A percentile compares a stretch with the other conserved stretches of the same genome.
Evolutionary conservation across 2,888 invertebrate genomes (phyloP).

Genomic region (Ormyrus thymus): DNA sequence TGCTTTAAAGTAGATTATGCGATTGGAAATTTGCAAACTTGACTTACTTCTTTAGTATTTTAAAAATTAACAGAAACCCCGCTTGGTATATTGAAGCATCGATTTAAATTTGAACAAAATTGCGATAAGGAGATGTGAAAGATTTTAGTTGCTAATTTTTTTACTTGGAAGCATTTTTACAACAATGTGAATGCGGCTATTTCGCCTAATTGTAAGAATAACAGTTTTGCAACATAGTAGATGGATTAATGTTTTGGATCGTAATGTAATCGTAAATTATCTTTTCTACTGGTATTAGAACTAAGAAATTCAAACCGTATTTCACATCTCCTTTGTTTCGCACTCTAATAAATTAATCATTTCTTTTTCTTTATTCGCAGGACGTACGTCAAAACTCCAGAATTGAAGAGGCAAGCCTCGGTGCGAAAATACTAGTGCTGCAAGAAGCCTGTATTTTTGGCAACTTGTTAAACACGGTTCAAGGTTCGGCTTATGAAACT

Average conservation of each 20-base stretch:
- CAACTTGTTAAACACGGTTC: slow-evolving; percentile 11
- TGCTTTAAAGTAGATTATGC: slow-evolving; percentile 46
- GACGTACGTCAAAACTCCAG: slow-evolving; percentile 60
- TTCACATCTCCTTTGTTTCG: slow-evolving; percentile 37
- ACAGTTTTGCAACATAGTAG: too few relatives aligned
- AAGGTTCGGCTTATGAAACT: slow-evolving; percentile 43
- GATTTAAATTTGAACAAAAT: slow-evolving; percentile 21
- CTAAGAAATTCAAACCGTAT: too few relatives aligned
- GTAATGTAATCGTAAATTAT: too few relatives aligned
- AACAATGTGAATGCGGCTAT: too few relatives aligned
- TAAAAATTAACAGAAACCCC: slow-evolving; percentile 36
- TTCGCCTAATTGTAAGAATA: too few relatives aligned
- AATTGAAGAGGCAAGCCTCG: slow-evolving; percentile 60
- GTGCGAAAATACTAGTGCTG: slow-evolving; percentile 58
- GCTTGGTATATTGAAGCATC: slow-evolving; percentile 34
- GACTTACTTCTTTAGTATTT: slow-evolving; percentile 27
- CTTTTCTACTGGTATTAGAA: too few relatives aligned
- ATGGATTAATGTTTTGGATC: too few relatives aligned
- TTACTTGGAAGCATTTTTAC: too few relatives aligned
- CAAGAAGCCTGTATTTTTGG: slow-evolving; percentile 27
- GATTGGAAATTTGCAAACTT: slow-evolving; percentile 21
- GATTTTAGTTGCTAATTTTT: too few relatives aligned
- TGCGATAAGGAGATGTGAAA: slow-evolving; percentile 41
- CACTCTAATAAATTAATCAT: not conserved
- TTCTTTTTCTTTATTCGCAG: slow-evolving; percentile 43